These are phyloP conservation scores for Acyrthosiphon pisum DNA, from an alignment of 1,140 invertebrate species.

Conservation along the genomic window DNA sequence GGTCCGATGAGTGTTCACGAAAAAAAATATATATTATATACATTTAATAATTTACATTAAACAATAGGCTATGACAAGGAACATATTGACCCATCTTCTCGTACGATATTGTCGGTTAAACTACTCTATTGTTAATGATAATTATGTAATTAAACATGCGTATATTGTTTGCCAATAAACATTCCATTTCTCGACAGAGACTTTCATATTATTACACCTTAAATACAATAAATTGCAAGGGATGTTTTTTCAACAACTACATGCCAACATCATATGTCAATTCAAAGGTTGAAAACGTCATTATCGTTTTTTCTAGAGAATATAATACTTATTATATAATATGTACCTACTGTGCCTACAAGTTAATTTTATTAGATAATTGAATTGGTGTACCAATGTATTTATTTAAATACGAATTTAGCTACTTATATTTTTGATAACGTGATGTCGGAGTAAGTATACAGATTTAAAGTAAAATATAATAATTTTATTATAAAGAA, in stretches of 20 bases:
- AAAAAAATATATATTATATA: conserved; percentile 13
- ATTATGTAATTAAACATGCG: not conserved
- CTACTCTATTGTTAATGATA: not conserved
- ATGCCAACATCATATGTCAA: not conserved
- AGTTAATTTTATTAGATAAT: not conserved
- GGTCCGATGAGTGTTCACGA: conserved; percentile 28
- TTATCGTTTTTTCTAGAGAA: not conserved
- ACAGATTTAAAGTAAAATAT: not conserved
- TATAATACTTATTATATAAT: not conserved
- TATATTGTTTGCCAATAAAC: not conserved
- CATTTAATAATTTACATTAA: not conserved
- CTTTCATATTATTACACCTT: not conserved
- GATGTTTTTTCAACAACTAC: not conserved
- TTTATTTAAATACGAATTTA: too few species aligned
- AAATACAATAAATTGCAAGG: not conserved
- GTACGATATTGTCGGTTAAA: not conserved
- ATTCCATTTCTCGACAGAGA: not conserved
- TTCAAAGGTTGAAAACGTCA: not conserved
- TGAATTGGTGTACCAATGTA: not conserved
- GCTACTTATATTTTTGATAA: too few species aligned
- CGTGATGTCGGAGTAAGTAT: not conserved
- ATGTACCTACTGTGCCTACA: not conserved
- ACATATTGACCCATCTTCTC: conserved; percentile 26
- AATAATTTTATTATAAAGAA: not conserved
- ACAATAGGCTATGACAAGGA: conserved; percentile 29